Evolutionary conservation across 2,888 invertebrate genomes (phyloP), one percentile per base, ranked within the genome.

Genomic region (Drosophila mercatorum): DNA sequence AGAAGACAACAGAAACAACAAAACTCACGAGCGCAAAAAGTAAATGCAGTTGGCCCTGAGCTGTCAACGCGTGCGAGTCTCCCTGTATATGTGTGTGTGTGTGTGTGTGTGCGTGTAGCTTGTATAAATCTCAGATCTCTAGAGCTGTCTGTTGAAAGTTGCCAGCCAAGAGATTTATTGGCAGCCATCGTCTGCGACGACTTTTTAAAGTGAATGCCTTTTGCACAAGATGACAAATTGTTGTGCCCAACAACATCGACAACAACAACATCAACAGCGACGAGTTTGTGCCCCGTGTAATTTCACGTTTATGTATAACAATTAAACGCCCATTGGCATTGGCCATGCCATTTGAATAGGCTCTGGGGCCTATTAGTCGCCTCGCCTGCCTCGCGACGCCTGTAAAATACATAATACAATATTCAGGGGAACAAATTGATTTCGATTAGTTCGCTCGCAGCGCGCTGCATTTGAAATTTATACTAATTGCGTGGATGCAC

Each of bases 21-120:
- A 11, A 26, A 44, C 46, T 14, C 67, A 59, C 38, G 59, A 67
- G 55, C 49, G 56, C 64, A 68, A 81, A 83, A 85, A 88, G 88
- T 85, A 88, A 85, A 85, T 85, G 84, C 88, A 85, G 84, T 85
- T 88, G 84, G 86, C 84, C 84, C 88, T 85, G 84, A 85, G 83
- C 86, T 88, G 84, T 88, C 84, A 85, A 70, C 84, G 67, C 66
- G 36, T 26, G 41, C 14, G 11, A 38, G 31, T 34, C 31, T 34
- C 22, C 22, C 31, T 69, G 60, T 69, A 22, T 56, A 40, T 26
- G n/a, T 63, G 47, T 68, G 66, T 67, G 58, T 51, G 41, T 26
- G n/a, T 63, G 47, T 68, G 66, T 67, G 58, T 51, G 41, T 41
- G 17, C 17, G 55, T 41, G n/a, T 56, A 14, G 66, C 8, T 4